A percentile compares a stretch with the other conserved stretches of the same genome.
Evolutionary conservation across 2,113 vertebrate species (phyloP).

Genomic region (rat (Rattus norvegicus)): DNA sequence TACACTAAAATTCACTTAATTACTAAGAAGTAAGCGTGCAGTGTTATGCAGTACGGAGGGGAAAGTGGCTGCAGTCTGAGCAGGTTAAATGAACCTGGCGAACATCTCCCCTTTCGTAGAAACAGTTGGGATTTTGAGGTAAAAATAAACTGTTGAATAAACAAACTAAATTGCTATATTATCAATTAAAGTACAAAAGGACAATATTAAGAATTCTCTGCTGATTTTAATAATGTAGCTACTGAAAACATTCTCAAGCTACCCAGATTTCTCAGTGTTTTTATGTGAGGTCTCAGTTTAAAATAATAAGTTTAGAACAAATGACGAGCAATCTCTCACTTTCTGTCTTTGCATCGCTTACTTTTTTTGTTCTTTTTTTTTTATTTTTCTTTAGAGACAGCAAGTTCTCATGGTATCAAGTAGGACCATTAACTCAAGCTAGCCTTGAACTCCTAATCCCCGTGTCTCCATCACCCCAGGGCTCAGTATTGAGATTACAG

Average conservation of each 20-base stretch:
- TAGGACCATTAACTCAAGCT: background rate
- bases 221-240: background rate
- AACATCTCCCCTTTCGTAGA: background rate
- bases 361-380: background rate
- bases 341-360: no score
- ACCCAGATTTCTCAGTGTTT: background rate
- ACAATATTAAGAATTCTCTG: background rate
- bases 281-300: background rate
- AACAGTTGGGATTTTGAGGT: background rate
- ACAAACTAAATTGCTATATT: conserved; percentile 26
- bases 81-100: background rate
- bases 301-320: background rate
- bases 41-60: conserved; percentile 17
- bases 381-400: background rate
- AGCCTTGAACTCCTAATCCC: background rate
- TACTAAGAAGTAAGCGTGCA: conserved; percentile 11
- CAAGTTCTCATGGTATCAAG: background rate
- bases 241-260: conserved; percentile 2
- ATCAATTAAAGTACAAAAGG: conserved; percentile 45
- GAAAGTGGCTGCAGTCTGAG: background rate
- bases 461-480: background rate
- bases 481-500: background rate
- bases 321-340: background rate
- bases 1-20: conserved; percentile 70
- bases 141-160: conserved; percentile 46